These are phyloP conservation scores for Dasyprocta punctata DNA, from an alignment of 2,113 vertebrate species.

Conservation along the genomic window DNA sequence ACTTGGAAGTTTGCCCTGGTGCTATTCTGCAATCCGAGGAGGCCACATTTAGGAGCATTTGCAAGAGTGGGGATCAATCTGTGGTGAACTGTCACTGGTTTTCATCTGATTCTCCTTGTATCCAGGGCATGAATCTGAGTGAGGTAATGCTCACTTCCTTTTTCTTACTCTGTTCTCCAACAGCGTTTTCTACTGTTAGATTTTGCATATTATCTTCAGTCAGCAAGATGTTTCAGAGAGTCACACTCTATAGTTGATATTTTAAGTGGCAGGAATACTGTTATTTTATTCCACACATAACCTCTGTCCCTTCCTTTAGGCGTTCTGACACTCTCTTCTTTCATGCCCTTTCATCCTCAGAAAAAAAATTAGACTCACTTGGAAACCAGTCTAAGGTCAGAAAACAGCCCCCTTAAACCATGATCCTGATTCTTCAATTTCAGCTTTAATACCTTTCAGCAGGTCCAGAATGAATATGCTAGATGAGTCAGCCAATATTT, in stretches of 20 bases:
- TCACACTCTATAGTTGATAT: not conserved
- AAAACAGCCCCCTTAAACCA: not conserved
- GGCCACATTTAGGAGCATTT: not conserved
- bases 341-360: not conserved
- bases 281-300: not conserved
- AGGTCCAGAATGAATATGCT: not conserved
- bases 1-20: not conserved
- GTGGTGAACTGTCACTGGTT: not conserved
- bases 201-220: not conserved
- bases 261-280: not conserved
- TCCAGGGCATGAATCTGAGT: not conserved
- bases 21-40: not conserved
- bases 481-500: not conserved
- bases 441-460: not conserved
- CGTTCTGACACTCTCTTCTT: not conserved
- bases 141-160: not conserved
- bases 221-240: conserved; percentile 20
- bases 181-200: not conserved
- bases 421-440: not conserved
- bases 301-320: not conserved
- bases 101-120: not conserved
- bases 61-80: not conserved
- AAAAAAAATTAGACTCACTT: conserved; percentile 7
- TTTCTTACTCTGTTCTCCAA: conserved; percentile 26
- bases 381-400: not conserved